Evolutionary conservation across 2,888 invertebrate genomes (phyloP).

Genomic region (Meghimatium bilineatum): DNA sequence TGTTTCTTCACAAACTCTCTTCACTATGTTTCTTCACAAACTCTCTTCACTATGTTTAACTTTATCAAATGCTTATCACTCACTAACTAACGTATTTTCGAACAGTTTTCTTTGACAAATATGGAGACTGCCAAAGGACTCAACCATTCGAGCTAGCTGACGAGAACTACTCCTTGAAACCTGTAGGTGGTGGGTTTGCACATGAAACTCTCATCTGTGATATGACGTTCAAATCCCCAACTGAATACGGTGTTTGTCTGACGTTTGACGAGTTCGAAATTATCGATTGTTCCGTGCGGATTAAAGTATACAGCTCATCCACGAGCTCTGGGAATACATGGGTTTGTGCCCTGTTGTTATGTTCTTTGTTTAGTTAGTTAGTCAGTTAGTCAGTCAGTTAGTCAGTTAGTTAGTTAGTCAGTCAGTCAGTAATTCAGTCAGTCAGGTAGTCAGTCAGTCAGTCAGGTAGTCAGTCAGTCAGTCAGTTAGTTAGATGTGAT

Average conservation of each 20-base stretch:
- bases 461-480: too few species aligned
- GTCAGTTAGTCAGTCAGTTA: too few species aligned
- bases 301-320: constrained; percentile 56
- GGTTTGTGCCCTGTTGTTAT: constrained; percentile 20
- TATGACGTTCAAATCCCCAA: constrained; percentile 59
- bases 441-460: too few species aligned
- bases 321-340: constrained; percentile 27
- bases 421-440: too few species aligned
- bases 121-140: constrained; percentile 49
- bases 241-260: constrained; percentile 60
- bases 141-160: constrained; percentile 51
- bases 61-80: too few species aligned
- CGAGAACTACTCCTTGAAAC: constrained; percentile 49
- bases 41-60: too few species aligned
- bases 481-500: too few species aligned
- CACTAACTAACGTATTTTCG: too few species aligned
- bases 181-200: constrained; percentile 54
- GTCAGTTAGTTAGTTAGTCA: too few species aligned
- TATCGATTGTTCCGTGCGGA: constrained; percentile 54
- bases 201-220: constrained; percentile 60
- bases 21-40: too few species aligned
- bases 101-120: constrained; percentile 56
- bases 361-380: too few species aligned
- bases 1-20: too few species aligned
- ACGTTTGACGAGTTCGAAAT: constrained; percentile 58